Base-by-base conservation (phyloP, 2,113 vertebrate genomes). In the Microtus pennsylvanicus region DNA sequence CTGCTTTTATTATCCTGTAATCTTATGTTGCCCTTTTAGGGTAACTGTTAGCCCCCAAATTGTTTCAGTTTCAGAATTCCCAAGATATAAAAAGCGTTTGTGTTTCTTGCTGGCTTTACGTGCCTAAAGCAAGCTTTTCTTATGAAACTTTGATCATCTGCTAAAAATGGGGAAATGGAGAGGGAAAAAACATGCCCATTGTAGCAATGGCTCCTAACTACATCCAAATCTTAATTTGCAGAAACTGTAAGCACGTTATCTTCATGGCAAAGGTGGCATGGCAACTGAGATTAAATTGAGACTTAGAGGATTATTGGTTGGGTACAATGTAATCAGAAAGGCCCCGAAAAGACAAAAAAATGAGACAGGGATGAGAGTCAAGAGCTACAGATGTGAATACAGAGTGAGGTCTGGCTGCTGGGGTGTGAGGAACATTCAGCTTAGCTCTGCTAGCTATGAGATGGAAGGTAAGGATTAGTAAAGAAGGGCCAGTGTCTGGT, bases 101-200 rank as follows among this genome's bases (percentile, higher is more conserved):
- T 78, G 7, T 75, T 12, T 28, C 13, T 94, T 92, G n/a, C 26
- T 42, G 94, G 61, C 30, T 89, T 95, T 78, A 5, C 58, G 55
- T 67, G 77, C 91, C 24, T 77, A 24, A 63, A 93, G 38, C 33
- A 95, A 94, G 70, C 42, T 45, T 75, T 94, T 42, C 75, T 42
- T 85, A 33, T 30, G 93, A 50, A 78, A 58, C 72, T 93, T 90
- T 92, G n/a, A 90, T 95, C 30, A 80, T 50, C 67, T 85, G 3
- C 33, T 81, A 69, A 92, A 91, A 52, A 33, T 52, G 42, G 17
- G 42, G 7, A 33, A 28, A 4, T 45, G 11, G 13, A 16, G 52
- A 22, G 11, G 7, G 42, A 6, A 24, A 28, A 95, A 87, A 4
- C 7, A 8, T 17, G 42, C 9, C 61, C 45, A 86, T 16, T 10